Base-by-base conservation (phyloP, 1,140 invertebrate genomes). In the Magallana gigas region DNA sequence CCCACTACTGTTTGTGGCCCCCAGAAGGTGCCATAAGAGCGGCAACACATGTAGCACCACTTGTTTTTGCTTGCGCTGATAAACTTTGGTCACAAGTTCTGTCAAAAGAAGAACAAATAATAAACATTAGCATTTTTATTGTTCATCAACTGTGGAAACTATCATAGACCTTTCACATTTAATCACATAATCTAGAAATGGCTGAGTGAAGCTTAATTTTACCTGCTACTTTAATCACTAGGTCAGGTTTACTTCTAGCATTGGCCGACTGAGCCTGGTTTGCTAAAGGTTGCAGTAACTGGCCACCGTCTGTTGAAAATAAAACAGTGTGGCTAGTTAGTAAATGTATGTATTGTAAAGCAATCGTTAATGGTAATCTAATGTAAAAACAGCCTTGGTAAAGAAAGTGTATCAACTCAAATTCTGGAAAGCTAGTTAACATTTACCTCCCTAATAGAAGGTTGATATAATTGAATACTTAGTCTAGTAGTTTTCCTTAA, bases 201-300 rank as follows among this genome's bases (percentile, higher is more conserved):
- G 36, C 36, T 64, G 60, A n/a, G 8, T 83, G 56, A n/a, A 16
- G 9, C 8, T 8, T 68, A 48, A 56, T 90, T 91, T 91, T 92
- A 95, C 94, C 93, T 85, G 94, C 92, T 18, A 94, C 91, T 91
- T 93, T 94, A 23, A 92, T 89, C 14, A 95, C 92, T 88, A 95
- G 92, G 58, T 95, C 93, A 23, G 94, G 92, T 83, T 94, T 94
- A 84, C 93, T 93, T 48, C 93, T 91, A 18, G 92, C 88, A 89
- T 90, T 94, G 9, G 93, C 94, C 87, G 91, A 91, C 82, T 93
- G 90, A 14, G 93, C 92, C 83, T 93, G 92, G 83, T 93, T 94
- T 48, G 92, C 91, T 87, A 95, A 93, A 56, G 94, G 94, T 81
- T 94, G 93, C 23, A 94, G 89, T 56, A 95, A 87, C 48, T 93